Evolutionary conservation across 2,888 invertebrate species (phyloP).

Genomic region (Sesia bembeciformis): DNA sequence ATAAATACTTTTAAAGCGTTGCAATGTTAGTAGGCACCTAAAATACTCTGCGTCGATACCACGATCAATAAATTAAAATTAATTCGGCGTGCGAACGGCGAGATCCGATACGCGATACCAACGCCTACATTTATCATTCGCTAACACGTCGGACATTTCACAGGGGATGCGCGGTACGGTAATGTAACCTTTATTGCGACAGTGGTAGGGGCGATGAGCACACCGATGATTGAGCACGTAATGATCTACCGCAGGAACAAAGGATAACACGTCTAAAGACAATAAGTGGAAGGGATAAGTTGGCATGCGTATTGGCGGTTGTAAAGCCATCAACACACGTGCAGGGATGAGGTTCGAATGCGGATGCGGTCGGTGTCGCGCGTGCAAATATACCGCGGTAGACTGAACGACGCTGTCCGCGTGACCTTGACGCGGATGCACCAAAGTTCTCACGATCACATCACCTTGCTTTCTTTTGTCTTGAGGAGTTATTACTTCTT

Average conservation of each 20-base stretch:
- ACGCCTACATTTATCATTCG: conserved; percentile 75
- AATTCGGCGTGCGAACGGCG: conserved; percentile 73
- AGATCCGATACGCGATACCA: conserved; percentile 72
- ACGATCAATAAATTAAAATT: conserved; percentile 75
- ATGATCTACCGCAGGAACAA: conserved; percentile 53
- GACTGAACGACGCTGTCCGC: conserved; percentile 58
- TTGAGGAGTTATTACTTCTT: neutral
- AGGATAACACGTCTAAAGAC: conserved; percentile 66
- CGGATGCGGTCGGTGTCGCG: conserved; percentile 52
- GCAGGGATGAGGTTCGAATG: conserved; percentile 44
- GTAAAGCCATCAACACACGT: conserved; percentile 46
- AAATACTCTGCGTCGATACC: conserved; percentile 68
- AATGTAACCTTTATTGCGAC: conserved; percentile 49
- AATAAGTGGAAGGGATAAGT: conserved; percentile 58
- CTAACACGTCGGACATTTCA: conserved; percentile 72
- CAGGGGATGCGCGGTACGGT: conserved; percentile 41
- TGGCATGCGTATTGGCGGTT: conserved; percentile 37
- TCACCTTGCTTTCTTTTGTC: neutral
- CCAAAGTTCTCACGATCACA: conserved; percentile 46
- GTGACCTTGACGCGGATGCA: conserved; percentile 42
- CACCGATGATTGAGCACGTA: conserved; percentile 47
- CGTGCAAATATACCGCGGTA: conserved; percentile 47
- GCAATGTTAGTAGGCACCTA: conserved; percentile 60
- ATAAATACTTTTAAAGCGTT: conserved; percentile 52
- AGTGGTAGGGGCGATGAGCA: conserved; percentile 37